phyloP scores from a whole-genome alignment of 2,888 invertebrate species.

The Sinotaia quadrata region DNA sequence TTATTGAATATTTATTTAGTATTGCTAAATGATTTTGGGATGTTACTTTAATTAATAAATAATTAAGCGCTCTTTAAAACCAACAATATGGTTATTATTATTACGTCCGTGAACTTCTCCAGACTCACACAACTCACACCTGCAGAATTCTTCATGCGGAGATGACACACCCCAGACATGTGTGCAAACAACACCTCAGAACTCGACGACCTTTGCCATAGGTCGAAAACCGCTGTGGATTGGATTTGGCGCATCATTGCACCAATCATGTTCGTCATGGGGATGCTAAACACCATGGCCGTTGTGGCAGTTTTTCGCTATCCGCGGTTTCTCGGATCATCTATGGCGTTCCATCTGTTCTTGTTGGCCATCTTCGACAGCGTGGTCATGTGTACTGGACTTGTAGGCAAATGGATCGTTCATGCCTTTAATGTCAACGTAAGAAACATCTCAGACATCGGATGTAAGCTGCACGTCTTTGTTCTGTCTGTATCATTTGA shows the following conservation, averaged over 20 bases:
- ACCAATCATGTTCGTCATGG: slow-evolving; percentile 18
- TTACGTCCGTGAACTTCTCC: too few species aligned
- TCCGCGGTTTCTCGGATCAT: slow-evolving; percentile 11
- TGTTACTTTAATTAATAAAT: too few species aligned
- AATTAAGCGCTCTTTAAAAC: too few species aligned
- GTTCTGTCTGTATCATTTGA: slow-evolving; percentile 12
- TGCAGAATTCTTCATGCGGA: too few species aligned
- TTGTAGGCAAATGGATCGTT: slow-evolving; percentile 3
- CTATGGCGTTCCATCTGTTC: slow-evolving; percentile 18
- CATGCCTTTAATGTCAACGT: slow-evolving; percentile 12
- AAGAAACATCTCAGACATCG: neutral
- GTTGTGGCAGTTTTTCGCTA: slow-evolving; percentile 9
- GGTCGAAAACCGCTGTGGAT: neutral
- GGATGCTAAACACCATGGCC: slow-evolving; percentile 8
- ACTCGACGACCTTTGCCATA: neutral
- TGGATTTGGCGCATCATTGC: slow-evolving; percentile 16
- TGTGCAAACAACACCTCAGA: too few species aligned
- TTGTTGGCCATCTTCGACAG: slow-evolving; percentile 17
- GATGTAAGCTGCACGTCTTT: slow-evolving; percentile 19
- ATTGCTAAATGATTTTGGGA: too few species aligned
- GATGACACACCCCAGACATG: too few species aligned
- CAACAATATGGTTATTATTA: too few species aligned
- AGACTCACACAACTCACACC: too few species aligned
- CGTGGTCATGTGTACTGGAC: slow-evolving; percentile 9
- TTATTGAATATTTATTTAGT: too few species aligned